phyloP scores from a whole-genome alignment of 2,113 vertebrate species.

The Petrocephalus zakoni region DNA sequence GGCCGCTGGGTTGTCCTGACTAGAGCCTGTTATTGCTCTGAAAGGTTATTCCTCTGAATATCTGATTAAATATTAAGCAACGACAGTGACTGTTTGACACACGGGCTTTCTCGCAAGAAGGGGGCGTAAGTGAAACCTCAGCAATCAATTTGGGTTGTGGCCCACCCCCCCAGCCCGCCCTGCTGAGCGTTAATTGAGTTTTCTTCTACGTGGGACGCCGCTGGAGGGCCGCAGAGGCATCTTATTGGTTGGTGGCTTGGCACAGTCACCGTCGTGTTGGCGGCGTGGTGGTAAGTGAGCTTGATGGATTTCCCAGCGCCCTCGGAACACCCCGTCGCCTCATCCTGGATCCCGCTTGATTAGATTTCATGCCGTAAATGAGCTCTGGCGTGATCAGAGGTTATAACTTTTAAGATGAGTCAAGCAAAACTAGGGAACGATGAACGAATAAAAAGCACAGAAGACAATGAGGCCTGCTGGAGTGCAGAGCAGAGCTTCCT shows the following conservation, averaged over 20 bases:
- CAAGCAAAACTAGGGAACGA: not conserved
- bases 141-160: constrained; percentile 8
- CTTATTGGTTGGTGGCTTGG: not conserved
- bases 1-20: not conserved
- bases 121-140: constrained; percentile 14
- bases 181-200: not conserved
- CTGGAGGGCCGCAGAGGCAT: not conserved
- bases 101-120: constrained; percentile 54
- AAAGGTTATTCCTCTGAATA: constrained; percentile 64
- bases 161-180: not conserved
- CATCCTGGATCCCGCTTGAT: not conserved
- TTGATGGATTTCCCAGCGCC: not conserved
- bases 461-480: not conserved
- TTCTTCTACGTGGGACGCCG: not conserved
- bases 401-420: constrained; percentile 10
- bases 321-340: not conserved
- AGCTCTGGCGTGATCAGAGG: constrained; percentile 14
- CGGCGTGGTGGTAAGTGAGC: not conserved
- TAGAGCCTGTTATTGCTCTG: constrained; percentile 53
- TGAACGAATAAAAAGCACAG: not conserved
- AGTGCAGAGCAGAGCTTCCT: not conserved
- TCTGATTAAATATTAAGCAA: constrained; percentile 62
- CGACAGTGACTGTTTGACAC: constrained; percentile 59
- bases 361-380: constrained; percentile 8
- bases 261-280: not conserved